A percentile compares a stretch with the other conserved stretches of the same genome.
These are phyloP conservation scores for Peromyscus aztecus DNA, from an alignment of 2,797 vertebrate species.

Conservation along the genomic window DNA sequence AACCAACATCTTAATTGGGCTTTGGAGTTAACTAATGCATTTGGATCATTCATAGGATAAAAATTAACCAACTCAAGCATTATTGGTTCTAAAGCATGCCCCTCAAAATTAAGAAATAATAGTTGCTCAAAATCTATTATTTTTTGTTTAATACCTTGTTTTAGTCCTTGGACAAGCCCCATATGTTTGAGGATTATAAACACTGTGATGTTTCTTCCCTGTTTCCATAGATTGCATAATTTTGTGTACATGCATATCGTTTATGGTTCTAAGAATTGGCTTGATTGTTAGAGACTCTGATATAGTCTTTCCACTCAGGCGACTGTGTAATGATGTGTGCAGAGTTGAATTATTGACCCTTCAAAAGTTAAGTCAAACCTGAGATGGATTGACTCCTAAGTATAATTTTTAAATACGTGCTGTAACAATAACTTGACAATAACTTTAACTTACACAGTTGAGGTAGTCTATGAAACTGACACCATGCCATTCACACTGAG, in stretches of 20 bases:
- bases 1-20: neutral
- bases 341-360: neutral
- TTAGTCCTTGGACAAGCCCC: neutral
- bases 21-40: neutral
- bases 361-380: constrained; percentile 12
- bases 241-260: neutral
- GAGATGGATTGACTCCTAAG: neutral
- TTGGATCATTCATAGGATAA: neutral
- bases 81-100: neutral
- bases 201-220: neutral
- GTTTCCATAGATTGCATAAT: neutral
- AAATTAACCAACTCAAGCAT: neutral
- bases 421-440: neutral
- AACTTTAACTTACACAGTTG: neutral
- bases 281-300: neutral
- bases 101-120: constrained; percentile 16
- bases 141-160: neutral
- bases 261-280: constrained; percentile 29
- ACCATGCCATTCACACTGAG: neutral
- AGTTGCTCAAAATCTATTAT: neutral
- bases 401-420: constrained; percentile 3
- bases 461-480: neutral
- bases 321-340: neutral
- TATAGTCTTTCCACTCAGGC: neutral
- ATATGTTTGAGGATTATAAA: neutral